Base-by-base conservation (phyloP, 92 coral and sea anemone genomes). In the Epizoanthus stellaris region DNA sequence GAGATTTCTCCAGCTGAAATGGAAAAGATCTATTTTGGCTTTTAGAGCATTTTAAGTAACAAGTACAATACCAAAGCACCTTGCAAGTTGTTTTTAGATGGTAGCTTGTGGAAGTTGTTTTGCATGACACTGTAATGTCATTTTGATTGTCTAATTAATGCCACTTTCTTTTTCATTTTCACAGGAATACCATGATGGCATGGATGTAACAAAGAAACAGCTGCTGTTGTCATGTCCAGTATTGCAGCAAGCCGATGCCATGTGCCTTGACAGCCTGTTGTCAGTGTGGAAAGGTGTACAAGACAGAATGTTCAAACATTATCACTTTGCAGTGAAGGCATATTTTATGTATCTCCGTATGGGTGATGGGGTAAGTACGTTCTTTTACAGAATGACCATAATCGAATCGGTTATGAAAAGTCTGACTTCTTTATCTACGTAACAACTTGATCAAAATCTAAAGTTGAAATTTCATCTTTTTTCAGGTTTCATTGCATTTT, bases 261-360 rank as follows among this genome's bases (percentile, higher is more conserved):
- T 75, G 81, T 89, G 93, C 36, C 85, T 94, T 45, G 95, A 94
- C 70, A 87, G 80, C 62, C 92, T 96, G 82, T 73, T 96, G 67
- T 82, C 95, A 43, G 87, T 95, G 63, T 96, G 99, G 99, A 95
- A 91, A 62, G 94, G 95, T 63, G 98, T 96, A 43, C 79, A 98
- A 42, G 95, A 96, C 77, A 86, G 98, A 85, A 95, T 92, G 8
- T 95, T 96, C 60, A 96, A 95, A 73, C 97, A 95, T 85, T 96
- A 96, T 80, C 95, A 93, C 89, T 95, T 93, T 86, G 99, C 99
- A 45, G 98, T 94, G 63, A 93, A 95, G 65, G 99, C 99, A 20
- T 96, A 96, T 90, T 96, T 96, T 87, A 96, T 95, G 98, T 96
- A 95, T 65, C 89, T 96, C 70, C 90, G 90, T 77, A 93, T 94